A percentile compares a stretch with the other conserved stretches of the same genome.
phyloP scores from a whole-genome alignment of 2,797 vertebrate species.

The Meriones psammophilus region DNA sequence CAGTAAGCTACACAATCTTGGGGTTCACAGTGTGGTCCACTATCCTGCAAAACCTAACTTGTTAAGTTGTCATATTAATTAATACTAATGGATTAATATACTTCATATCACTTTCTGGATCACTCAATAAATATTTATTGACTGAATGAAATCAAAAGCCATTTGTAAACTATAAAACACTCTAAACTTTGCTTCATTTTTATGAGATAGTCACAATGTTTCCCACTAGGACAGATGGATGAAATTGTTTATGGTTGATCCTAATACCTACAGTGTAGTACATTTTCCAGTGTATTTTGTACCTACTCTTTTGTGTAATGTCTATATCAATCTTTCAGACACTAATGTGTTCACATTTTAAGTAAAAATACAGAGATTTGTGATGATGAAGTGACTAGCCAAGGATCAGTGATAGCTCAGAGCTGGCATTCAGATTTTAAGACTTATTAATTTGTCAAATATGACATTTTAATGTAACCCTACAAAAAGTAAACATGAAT shows the following conservation, averaged over 20 bases:
- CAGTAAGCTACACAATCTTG: no score
- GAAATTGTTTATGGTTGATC: not conserved
- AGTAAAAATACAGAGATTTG: not conserved
- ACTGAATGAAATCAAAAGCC: not conserved
- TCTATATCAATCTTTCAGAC: not conserved
- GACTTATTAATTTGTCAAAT: not conserved
- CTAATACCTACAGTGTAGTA: not conserved
- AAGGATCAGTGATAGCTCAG: not conserved
- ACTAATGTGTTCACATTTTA: conserved; percentile 12
- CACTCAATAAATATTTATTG: not conserved
- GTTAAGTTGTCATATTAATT: not conserved
- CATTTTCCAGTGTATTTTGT: conserved; percentile 4
- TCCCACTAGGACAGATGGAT: not conserved
- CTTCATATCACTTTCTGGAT: not conserved
- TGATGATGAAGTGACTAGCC: not conserved
- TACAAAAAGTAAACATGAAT: not conserved
- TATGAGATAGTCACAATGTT: not conserved
- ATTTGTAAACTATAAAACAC: not conserved
- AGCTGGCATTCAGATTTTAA: not conserved
- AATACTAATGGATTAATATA: not conserved
- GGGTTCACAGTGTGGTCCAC: no score
- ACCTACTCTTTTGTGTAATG: not conserved
- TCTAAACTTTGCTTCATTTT: not conserved
- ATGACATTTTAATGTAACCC: not conserved
- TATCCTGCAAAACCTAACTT: not conserved